Evolutionary conservation across 2,113 vertebrate genomes (phyloP).

Genomic region (Arenaria interpres): DNA sequence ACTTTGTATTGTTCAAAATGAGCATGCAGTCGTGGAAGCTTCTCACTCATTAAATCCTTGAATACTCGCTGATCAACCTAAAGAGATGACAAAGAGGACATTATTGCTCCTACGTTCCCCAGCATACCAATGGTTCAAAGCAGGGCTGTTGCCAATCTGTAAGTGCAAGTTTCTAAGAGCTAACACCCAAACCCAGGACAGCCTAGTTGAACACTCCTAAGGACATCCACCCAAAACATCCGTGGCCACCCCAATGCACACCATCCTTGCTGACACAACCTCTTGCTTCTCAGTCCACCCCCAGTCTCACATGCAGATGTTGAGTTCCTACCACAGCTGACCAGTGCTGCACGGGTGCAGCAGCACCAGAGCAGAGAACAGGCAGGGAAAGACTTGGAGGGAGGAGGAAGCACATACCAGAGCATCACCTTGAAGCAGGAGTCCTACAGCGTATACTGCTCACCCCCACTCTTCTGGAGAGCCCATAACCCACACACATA

Average conservation of each 20-base stretch:
- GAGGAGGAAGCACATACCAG: neutral
- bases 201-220: neutral
- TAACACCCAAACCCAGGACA: neutral
- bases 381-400: neutral
- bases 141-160: neutral
- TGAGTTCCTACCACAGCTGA: neutral
- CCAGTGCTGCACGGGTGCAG: neutral
- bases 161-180: neutral
- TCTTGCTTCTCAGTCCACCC: neutral
- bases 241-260: neutral
- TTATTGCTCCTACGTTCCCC: neutral
- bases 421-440: neutral
- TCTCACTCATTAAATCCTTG: constrained; percentile 94
- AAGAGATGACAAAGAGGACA: neutral
- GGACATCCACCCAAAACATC: neutral
- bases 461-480: accelerated
- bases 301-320: accelerated
- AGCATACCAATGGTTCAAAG: neutral
- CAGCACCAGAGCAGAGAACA: neutral
- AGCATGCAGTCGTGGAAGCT: constrained; percentile 88
- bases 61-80: constrained; percentile 98
- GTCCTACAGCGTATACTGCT: neutral
- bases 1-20: constrained; percentile 95
- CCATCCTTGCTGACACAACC: neutral
- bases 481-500: neutral